These are phyloP conservation scores for Biston betularia DNA, from an alignment of 2,888 invertebrate genomes.

Conservation along the genomic window DNA sequence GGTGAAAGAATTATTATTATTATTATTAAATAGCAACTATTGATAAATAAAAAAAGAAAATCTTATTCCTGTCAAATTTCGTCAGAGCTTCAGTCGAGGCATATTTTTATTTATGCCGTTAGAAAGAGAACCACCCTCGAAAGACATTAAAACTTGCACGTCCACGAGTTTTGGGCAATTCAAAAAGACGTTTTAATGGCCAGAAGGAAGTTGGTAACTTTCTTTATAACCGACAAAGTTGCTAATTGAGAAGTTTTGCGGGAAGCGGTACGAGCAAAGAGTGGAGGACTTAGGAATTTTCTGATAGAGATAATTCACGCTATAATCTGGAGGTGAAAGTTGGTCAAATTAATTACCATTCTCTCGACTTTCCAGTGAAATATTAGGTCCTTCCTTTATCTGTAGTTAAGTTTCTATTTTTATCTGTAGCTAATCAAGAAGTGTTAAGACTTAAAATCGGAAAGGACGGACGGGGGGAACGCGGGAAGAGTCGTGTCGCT, in stretches of 20 bases:
- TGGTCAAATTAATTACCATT: constrained; percentile 11
- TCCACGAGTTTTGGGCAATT: constrained; percentile 46
- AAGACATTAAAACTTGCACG: constrained; percentile 45
- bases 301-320: constrained; percentile 15
- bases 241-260: constrained; percentile 65
- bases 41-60: not conserved
- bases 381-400: not conserved
- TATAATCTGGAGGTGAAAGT: constrained; percentile 18
- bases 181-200: constrained; percentile 62
- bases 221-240: constrained; percentile 64
- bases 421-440: too few species aligned
- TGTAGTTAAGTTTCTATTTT: too few species aligned
- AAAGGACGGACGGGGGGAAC: too few species aligned
- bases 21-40: not conserved
- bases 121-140: constrained; percentile 43
- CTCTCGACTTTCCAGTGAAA: not conserved
- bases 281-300: constrained; percentile 27
- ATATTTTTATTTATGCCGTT: constrained; percentile 28
- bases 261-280: constrained; percentile 28
- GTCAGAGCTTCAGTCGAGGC: not conserved
- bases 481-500: too few species aligned
- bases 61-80: not conserved
- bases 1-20: too few species aligned
- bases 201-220: constrained; percentile 59
- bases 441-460: too few species aligned